Base-by-base conservation (phyloP, 2,113 vertebrate genomes). In the Gnathonemus echidnorhynchus region DNA sequence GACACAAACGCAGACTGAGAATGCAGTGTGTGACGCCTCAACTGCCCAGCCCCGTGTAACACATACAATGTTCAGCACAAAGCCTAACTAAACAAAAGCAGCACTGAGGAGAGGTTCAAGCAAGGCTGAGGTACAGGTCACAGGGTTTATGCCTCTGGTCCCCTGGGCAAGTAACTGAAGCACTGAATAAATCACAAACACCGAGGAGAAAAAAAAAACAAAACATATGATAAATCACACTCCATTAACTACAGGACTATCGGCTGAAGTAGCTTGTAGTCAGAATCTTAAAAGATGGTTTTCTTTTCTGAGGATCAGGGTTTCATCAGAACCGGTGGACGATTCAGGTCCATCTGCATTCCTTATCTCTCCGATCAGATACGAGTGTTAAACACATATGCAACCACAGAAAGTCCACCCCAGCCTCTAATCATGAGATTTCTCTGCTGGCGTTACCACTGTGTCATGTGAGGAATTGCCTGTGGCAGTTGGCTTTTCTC, bases 31-130 rank as follows among this genome's bases (percentile, higher is more conserved):
- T 49, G 53, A 87, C 86, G 50, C 50, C 50, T 53, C 50, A 48
- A 49, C 83, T 35, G 39, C 77, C 80, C 77, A 86, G 49, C 92
- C 94, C 94, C 93, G 93, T 95, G 93, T 95, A 94, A 94, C 84
- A 88, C 94, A 94, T 94, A 66, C 91, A 91, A 92, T 91, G 91
- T 91, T 93, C 92, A 93, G 93, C 90, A 80, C 93, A 93, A 94
- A 93, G 91, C 93, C 93, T 94, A 92, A 93, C 93, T 90, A 90
- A 91, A 95, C 94, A 95, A 95, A 95, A 94, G 94, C 90, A 39
- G 92, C 92, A 92, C 93, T 94, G 93, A 95, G 93, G 90, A 90
- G 90, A 21, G 35, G 58, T 93, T 94, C 93, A 95, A 92, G 91
- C 90, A 89, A 27, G 83, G 31, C 46, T 9, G 45, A 86, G 91